Base-by-base conservation (phyloP, 1,140 invertebrate species). In the Thaumetopoea pityocampa region DNA sequence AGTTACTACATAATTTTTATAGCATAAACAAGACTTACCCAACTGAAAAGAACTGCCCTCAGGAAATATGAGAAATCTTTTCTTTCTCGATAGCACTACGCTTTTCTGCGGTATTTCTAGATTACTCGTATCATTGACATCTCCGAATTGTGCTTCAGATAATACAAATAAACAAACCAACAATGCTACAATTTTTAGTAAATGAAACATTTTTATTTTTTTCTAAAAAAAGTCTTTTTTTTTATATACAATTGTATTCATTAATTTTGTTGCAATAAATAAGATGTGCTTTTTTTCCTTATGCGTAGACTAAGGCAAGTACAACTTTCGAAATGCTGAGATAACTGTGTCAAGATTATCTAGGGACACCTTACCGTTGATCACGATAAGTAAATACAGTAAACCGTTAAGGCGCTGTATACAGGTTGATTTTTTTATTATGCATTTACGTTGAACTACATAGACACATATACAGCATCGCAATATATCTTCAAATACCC, bases 31-130 rank as follows among this genome's bases (percentile, higher is more conserved):
- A 34, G 17, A 82, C 89, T 89, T 64, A 93, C 92, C 83, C 80
- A 93, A 77, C 78, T 90, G 89, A 51, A 93, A 88, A 37, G 91
- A 92, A 51, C 92, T 93, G 30, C 92, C 92, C 82, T 93, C 92
- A 1, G 92, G 91, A 78, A 93, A 94, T 45, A 92, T 86, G 26
- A 94, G 84, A 83, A 93, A 93, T 45, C 92, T 86, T 61, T 89
- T 91, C 53, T 86, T 88, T 41, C 92, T 86, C 1, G 89, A 90
- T 40, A 90, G 76, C 47, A 87, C 43, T 47, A 53, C 51, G 38
- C 43, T 58, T 34, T 35, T 64, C 12, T 43, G 48, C 10, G 51
- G 7, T 6, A 18, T 11, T 33, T 16, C 26, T 19, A 48, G 10
- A 28, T 38, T 28, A 40, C 28, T 48, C 4, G 44, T 54, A 19